Evolutionary conservation across 2,113 vertebrate species (phyloP).

Genomic region (Charina bottae): DNA sequence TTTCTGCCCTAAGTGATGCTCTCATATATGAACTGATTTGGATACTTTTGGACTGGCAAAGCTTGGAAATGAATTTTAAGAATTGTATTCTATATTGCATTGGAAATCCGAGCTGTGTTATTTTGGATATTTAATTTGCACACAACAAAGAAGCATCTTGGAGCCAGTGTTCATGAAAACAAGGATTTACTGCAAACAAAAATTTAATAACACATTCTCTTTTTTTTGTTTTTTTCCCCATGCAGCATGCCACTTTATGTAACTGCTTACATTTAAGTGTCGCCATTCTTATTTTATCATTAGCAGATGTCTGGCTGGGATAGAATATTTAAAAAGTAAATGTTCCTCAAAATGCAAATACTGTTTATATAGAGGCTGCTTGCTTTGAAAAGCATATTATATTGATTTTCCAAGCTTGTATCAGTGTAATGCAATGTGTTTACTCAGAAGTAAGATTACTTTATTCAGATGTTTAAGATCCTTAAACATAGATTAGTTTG

Average conservation of each 20-base stretch:
- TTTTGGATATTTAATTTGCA: background rate
- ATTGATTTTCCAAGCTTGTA: background rate
- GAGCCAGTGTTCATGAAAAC: slow-evolving; percentile 21
- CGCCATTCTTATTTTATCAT: slow-evolving; percentile 22
- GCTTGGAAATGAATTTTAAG: background rate
- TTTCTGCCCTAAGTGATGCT: background rate
- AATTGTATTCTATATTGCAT: slow-evolving; percentile 1
- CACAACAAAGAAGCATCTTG: background rate
- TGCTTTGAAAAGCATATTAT: rapidly evolving
- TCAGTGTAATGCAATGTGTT: background rate
- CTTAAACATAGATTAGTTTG: background rate
- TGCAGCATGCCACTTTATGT: slow-evolving; percentile 3
- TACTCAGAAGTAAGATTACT: background rate
- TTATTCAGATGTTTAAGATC: background rate
- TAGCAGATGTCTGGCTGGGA: slow-evolving; percentile 29
- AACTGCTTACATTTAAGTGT: slow-evolving; percentile 38
- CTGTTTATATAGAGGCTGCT: background rate
- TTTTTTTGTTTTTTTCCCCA: slow-evolving; percentile 11
- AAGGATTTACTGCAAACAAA: slow-evolving; percentile 26
- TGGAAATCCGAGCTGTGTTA: background rate
- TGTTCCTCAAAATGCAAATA: slow-evolving; percentile 34
- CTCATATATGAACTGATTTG: background rate
- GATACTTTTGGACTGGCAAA: background rate
- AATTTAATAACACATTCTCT: slow-evolving; percentile 16
- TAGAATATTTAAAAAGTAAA: slow-evolving; percentile 21